Percentiles rank a stretch among this genome's conserved stretches.
Evolutionary conservation across 2,113 vertebrate genomes (phyloP).

Genomic region (Bettongia penicillata): DNA sequence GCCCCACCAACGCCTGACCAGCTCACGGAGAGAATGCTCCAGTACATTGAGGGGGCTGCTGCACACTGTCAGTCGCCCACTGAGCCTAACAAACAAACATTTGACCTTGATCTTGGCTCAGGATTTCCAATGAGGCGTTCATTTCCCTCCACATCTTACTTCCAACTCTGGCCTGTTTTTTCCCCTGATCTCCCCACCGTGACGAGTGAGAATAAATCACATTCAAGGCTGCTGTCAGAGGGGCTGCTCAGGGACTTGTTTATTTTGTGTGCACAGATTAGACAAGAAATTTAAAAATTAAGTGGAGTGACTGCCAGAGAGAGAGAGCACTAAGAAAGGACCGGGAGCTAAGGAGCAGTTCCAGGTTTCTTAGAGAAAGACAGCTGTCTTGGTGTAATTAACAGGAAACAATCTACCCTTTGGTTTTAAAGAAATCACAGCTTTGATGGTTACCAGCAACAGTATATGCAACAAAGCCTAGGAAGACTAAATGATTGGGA

Average conservation of each 20-base stretch:
- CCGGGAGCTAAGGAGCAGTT: background rate
- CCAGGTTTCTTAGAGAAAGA: background rate
- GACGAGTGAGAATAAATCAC: background rate
- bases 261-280: background rate
- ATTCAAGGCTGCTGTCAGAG: background rate
- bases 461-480: background rate
- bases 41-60: background rate
- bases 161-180: background rate
- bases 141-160: background rate
- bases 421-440: background rate
- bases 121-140: background rate
- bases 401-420: background rate
- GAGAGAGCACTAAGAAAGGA: background rate
- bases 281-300: conserved; percentile 1
- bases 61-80: background rate
- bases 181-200: background rate
- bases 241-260: background rate
- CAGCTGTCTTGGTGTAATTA: background rate
- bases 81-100: background rate
- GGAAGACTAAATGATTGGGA: background rate
- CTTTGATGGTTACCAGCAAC: background rate
- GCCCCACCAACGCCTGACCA: background rate
- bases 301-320: conserved; percentile 4
- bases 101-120: background rate
- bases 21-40: background rate